These are phyloP conservation scores for Microctonus aethiopoides DNA, from an alignment of 2,888 invertebrate genomes.

Conservation along the genomic window DNA sequence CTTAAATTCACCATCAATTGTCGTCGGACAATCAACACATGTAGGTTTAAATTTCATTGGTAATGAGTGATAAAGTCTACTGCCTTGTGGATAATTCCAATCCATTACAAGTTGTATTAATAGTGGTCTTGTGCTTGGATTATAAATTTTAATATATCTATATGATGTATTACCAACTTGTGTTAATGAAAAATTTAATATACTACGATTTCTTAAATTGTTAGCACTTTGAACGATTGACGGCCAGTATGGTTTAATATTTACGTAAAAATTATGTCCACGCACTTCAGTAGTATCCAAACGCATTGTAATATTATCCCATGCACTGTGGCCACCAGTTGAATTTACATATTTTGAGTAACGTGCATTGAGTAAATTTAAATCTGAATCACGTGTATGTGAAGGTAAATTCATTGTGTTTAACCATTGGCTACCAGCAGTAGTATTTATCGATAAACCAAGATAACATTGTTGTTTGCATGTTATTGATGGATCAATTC, in stretches of 20 bases:
- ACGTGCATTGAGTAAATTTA: conserved; percentile 74
- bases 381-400: conserved; percentile 77
- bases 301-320: conserved; percentile 79
- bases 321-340: conserved; percentile 62
- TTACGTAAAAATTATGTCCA: conserved; percentile 75
- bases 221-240: conserved; percentile 58
- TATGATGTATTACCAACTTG: conserved; percentile 78
- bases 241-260: conserved; percentile 79
- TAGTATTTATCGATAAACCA: conserved; percentile 75
- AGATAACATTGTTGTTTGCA: conserved; percentile 83
- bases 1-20: conserved; percentile 60
- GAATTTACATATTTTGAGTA: conserved; percentile 73
- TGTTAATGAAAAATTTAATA: conserved; percentile 77
- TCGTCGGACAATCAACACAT: conserved; percentile 55
- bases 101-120: conserved; percentile 81
- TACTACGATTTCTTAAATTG: conserved; percentile 64
- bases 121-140: conserved; percentile 78
- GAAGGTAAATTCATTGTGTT: conserved; percentile 74
- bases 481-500: conserved; percentile 78
- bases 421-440: conserved; percentile 77
- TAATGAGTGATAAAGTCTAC: conserved; percentile 69
- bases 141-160: conserved; percentile 76
- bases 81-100: conserved; percentile 76
- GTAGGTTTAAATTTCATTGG: conserved; percentile 66
- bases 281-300: conserved; percentile 80